These are phyloP conservation scores for Epinotia nisella DNA, from an alignment of 2,888 invertebrate genomes.

Conservation along the genomic window DNA sequence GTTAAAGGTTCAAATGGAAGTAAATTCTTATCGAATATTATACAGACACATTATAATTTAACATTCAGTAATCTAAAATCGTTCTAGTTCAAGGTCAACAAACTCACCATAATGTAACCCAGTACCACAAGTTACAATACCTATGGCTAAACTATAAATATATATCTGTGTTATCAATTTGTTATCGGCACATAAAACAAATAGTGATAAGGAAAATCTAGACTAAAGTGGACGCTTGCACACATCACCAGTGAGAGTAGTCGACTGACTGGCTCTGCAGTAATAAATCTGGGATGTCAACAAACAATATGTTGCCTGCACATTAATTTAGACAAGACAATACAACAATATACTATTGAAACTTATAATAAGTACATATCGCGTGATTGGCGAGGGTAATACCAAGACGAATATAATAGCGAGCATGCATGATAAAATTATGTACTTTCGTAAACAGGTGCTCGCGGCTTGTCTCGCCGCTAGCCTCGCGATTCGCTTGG, in stretches of 20 bases:
- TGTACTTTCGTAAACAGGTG: too few species aligned
- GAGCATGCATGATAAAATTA: too few species aligned
- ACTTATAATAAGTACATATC: too few species aligned
- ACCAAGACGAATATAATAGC: too few species aligned
- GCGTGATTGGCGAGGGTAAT: too few species aligned
- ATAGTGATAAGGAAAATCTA: conserved; percentile 10
- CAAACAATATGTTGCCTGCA: not conserved
- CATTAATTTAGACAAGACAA: not conserved
- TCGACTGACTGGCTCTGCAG: conserved; percentile 14
- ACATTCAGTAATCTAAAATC: too few species aligned
- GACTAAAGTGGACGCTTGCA: conserved; percentile 1
- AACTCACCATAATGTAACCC: conserved; percentile 33
- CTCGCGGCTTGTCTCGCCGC: too few species aligned
- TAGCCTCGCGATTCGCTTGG: too few species aligned
- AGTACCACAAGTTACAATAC: not conserved
- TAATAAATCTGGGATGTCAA: conserved; percentile 17
- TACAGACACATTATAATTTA: too few species aligned
- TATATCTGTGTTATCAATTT: conserved; percentile 14
- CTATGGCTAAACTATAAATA: conserved; percentile 10
- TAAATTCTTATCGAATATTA: not conserved
- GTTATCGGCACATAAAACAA: conserved; percentile 1
- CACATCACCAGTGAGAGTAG: conserved; percentile 3
- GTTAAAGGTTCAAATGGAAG: not conserved
- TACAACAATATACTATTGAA: too few species aligned
- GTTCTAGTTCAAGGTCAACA: conserved; percentile 11